Base-by-base conservation (phyloP, 53 echinoderm and acorn worm species). In the Apostichopus leukothele region DNA sequence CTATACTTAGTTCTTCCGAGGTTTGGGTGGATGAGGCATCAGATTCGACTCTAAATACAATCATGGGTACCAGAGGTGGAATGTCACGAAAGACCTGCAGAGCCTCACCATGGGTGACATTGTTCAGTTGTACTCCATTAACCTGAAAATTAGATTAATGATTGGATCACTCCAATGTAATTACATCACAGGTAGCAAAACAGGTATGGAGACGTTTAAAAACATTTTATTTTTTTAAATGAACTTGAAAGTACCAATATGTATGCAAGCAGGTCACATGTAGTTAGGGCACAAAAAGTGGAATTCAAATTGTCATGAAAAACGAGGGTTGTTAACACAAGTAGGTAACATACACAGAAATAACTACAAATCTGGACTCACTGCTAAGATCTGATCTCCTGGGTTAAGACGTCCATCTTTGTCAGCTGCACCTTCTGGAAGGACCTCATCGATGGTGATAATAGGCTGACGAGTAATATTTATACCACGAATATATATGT, bases 331-430 rank as follows among this genome's bases (percentile, higher is more conserved):
- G 39, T 39, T 39, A 39, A 39, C 3, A 39, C 39, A 39, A 39
- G 39, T 39, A 39, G 0, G 39, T 39, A 39, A 39, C 39, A 39
- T 39, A 39, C 39, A 57, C 57, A 57, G 10, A 5, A 57, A 10
- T 57, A 57, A 57, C 6, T 2, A 39, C 39, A 39, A 57, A 57
- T 57, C 8, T 57, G 13, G 12, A 87, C 91, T 91, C 53, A 95
- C 95, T 74, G 90, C 92, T 39, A 98, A 52, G 59, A 98, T 67
- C 74, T 94, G 95, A 78, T 98, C 98, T 26, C 98, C 98, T 22
- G 95, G 76, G 90, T 93, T 90, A 5, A 98, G 92, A n/a, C 98
- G 89, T 61, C 91, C 92, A 83, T 98, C 98, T 85, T 93, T 88
- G 19, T 91, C 94, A 25, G 95, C 95, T 39, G 95, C 98, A 39